These are phyloP conservation scores for Trichogramma dendrolimi DNA, from an alignment of 2,888 invertebrate species.

Conservation along the genomic window DNA sequence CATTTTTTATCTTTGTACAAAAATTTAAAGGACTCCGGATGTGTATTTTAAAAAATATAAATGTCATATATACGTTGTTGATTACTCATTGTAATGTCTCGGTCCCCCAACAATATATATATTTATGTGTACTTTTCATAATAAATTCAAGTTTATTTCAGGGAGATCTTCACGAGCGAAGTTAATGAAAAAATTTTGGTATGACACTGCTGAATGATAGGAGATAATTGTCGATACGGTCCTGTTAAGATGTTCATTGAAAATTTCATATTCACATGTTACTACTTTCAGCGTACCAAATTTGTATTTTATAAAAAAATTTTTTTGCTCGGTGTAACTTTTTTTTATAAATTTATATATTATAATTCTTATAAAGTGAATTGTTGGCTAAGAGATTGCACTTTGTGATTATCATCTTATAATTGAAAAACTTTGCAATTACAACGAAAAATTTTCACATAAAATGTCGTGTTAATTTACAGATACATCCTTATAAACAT, in stretches of 20 bases:
- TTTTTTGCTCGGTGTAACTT: slow-evolving; percentile 35
- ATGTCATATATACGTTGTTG: no score
- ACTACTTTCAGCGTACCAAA: slow-evolving; percentile 8
- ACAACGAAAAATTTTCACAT: slow-evolving; percentile 24
- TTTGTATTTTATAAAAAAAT: slow-evolving; percentile 43
- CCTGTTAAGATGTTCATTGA: no score
- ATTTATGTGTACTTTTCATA: no score
- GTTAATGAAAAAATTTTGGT: no score
- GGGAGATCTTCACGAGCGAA: no score
- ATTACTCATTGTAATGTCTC: no score
- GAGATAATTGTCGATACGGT: no score
- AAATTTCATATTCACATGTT: no score
- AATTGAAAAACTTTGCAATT: slow-evolving; percentile 41
- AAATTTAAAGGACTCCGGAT: neutral
- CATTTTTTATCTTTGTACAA: slow-evolving; percentile 16
- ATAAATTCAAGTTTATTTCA: no score
- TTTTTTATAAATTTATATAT: slow-evolving; percentile 52
- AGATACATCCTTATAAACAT: slow-evolving; percentile 12
- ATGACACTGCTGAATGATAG: no score
- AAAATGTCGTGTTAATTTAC: slow-evolving; percentile 4
- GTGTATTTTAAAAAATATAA: no score
- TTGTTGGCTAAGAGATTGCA: slow-evolving; percentile 51
- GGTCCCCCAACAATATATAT: no score
- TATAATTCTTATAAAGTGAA: slow-evolving; percentile 47
- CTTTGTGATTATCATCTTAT: slow-evolving; percentile 49